These are phyloP conservation scores for Plotosus lineatus DNA, from an alignment of 2,113 vertebrate species.

Conservation along the genomic window DNA sequence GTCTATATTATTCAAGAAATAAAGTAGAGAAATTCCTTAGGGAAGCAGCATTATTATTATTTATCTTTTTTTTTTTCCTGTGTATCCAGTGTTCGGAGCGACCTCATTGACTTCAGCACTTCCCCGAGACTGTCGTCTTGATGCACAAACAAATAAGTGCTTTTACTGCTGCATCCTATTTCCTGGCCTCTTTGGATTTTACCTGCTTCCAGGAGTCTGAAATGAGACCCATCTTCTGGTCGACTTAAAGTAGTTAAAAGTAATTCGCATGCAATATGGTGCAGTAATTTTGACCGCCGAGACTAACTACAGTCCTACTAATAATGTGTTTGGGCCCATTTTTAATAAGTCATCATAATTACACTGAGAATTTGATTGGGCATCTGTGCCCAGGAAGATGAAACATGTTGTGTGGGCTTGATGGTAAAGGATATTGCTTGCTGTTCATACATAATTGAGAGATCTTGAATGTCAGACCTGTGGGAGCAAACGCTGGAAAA, in stretches of 20 bases:
- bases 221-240: constrained; percentile 43
- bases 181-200: constrained; percentile 35
- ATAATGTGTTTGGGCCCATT: constrained; percentile 74
- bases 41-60: background rate
- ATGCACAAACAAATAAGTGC: constrained; percentile 44
- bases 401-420: constrained; percentile 80
- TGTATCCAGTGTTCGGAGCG: constrained; percentile 1
- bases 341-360: constrained; percentile 82
- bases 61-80: constrained; percentile 12
- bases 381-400: constrained; percentile 77
- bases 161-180: constrained; percentile 24
- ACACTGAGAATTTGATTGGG: constrained; percentile 76
- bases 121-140: constrained; percentile 33
- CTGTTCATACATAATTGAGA: constrained; percentile 83
- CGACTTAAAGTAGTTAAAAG: constrained; percentile 54
- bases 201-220: constrained; percentile 38
- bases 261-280: constrained; percentile 59
- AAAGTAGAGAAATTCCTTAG: background rate
- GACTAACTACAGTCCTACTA: constrained; percentile 71
- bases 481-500: constrained; percentile 76
- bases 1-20: background rate
- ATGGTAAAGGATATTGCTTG: constrained; percentile 82
- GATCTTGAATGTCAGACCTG: constrained; percentile 82
- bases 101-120: constrained; percentile 38
- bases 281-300: constrained; percentile 70